Evolutionary conservation across 2,888 invertebrate species (phyloP), one percentile per base, ranked within the genome.

Genomic region (Brachypalpus laphriformis): DNA sequence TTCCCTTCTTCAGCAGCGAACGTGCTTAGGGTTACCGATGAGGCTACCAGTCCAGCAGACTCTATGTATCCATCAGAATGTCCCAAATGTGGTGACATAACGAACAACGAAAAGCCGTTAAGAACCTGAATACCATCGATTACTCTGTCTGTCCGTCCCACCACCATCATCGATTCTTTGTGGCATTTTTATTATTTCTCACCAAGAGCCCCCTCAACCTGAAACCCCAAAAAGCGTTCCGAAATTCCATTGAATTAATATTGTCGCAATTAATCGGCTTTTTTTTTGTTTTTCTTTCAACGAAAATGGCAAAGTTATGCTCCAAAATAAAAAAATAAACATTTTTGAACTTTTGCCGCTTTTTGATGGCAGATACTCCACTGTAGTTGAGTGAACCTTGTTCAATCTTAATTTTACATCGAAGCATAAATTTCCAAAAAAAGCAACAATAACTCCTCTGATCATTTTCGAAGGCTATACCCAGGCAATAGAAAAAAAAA

Each of bases 211-310:
- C 18, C 9, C 11, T n/a, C 18, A 31, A 59, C 9, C 11, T 5
- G 51, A 45, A 9, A 4, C 42, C 28, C n/a, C 51, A 59, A 37
- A 72, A 66, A 49, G 34, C n/a, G 31, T 40, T 18, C 59, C 59
- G 20, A 77, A 82, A 72, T 72, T 77, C 72, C 61, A 72, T 40
- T 7, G 77, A 82, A 82, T 82, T 82, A 82, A 72, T 82, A 77
- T 56, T 51, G 57, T 82, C 59, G 65, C 82, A 77, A 72, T 82
- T 77, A 77, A 77, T 77, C n/a, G 76, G 72, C 22, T 31, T 45
- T 76, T 31, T 45, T 76, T 74, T 11, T 47, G 18, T 61, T 1
- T 70, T 8, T 63, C 25, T 63, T 59, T 63, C n/a, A 4, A 28
- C 20, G 9, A 59, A 65, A 80, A 57, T 72, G 65, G 61, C 51